Evolutionary conservation across 2,888 invertebrate genomes (phyloP).

Genomic region (Trypoxylon attenuatum): DNA sequence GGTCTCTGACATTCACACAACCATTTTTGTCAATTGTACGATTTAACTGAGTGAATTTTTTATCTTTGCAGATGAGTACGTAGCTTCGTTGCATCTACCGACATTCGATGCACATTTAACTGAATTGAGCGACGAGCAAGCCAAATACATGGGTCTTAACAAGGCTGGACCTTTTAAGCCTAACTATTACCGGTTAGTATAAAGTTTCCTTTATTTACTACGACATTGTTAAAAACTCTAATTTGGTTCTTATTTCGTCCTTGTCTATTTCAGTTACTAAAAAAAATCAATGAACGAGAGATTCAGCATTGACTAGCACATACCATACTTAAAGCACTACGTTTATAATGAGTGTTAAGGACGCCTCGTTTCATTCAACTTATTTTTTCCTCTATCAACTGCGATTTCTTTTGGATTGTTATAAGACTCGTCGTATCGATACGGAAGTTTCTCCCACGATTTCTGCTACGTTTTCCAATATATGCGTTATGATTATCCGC

Average conservation of each 20-base stretch:
- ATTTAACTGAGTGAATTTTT: constrained; percentile 1
- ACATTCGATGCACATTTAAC: constrained; percentile 98
- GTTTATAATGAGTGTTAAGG: constrained; percentile 39
- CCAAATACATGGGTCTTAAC: constrained; percentile 97
- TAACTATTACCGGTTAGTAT: constrained; percentile 92
- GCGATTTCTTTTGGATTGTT: constrained; percentile 11
- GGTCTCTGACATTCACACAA: too few relatives aligned
- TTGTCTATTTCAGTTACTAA: constrained; percentile 52
- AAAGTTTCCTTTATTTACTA: not conserved
- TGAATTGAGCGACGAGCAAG: constrained; percentile 96
- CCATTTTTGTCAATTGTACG: not conserved
- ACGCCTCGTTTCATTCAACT: constrained; percentile 21
- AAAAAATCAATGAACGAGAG: constrained; percentile 21
- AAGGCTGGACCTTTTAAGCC: constrained; percentile 99
- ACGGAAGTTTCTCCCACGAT: constrained; percentile 26
- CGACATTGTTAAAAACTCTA: not conserved
- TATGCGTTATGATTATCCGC: constrained; percentile 12
- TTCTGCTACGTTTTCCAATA: constrained; percentile 14
- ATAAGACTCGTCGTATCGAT: constrained; percentile 11
- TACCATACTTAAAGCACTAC: constrained; percentile 29
- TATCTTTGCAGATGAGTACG: constrained; percentile 89
- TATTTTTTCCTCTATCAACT: constrained; percentile 9
- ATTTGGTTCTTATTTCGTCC: constrained; percentile 1
- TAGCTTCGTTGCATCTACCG: constrained; percentile 96
- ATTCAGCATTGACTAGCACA: constrained; percentile 29